Evolutionary conservation across 2,888 invertebrate genomes (phyloP).

Genomic region (Polydrusus cervinus): DNA sequence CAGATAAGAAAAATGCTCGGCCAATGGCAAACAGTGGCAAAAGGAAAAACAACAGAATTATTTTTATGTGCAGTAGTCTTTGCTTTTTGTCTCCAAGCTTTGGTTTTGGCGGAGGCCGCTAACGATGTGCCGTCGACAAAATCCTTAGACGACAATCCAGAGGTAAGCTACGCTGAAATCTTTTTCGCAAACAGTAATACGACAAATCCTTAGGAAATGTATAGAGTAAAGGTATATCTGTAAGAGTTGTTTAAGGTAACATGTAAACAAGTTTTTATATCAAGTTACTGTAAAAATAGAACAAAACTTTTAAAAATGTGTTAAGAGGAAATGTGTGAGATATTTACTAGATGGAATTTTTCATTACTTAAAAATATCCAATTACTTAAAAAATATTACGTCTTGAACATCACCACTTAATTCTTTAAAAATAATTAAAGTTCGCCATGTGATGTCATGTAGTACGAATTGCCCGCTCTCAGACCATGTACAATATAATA

Average conservation of each 20-base stretch:
- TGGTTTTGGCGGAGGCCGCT: constrained; percentile 25
- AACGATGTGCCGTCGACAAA: constrained; percentile 38
- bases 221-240: constrained; percentile 1
- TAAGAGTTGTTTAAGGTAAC: constrained; percentile 7
- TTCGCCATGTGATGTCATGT: too few relatives aligned
- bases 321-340: too few relatives aligned
- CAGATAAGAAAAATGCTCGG: constrained; percentile 29
- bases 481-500: too few relatives aligned
- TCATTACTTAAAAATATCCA: too few relatives aligned
- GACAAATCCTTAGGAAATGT: constrained; percentile 46
- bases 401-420: too few relatives aligned
- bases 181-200: constrained; percentile 15
- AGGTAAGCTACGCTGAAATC: constrained; percentile 42
- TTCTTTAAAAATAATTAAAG: too few relatives aligned
- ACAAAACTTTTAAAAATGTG: too few relatives aligned
- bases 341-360: too few relatives aligned
- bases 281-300: too few relatives aligned
- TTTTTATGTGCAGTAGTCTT: constrained; percentile 32
- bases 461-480: too few relatives aligned
- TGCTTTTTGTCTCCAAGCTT: constrained; percentile 30
- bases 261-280: too few relatives aligned
- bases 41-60: constrained; percentile 26
- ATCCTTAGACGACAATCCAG: constrained; percentile 53
- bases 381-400: too few relatives aligned
- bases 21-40: constrained; percentile 21